A percentile compares a stretch with the other conserved stretches of the same genome.
Evolutionary conservation across 2,113 vertebrate genomes (phyloP).

Genomic region (Calyptommatus sinebrachiatus): DNA sequence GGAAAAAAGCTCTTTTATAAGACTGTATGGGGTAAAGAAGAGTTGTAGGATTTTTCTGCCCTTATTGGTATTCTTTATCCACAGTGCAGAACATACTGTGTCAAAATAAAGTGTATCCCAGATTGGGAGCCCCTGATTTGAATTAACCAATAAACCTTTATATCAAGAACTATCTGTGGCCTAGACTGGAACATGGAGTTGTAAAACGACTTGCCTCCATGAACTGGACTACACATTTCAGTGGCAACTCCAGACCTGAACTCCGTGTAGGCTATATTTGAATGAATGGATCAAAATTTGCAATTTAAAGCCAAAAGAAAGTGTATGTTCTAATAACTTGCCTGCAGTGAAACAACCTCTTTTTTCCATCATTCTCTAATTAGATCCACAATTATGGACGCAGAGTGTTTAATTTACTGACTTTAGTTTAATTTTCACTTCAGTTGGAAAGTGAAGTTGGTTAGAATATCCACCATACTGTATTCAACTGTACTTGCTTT

Average conservation of each 20-base stretch:
- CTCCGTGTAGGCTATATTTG: not conserved
- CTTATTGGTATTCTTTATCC: too few species aligned
- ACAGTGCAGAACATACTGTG: too few species aligned
- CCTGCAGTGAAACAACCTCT: not conserved
- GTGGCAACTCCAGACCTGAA: not conserved
- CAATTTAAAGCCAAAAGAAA: not conserved
- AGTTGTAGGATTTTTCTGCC: too few species aligned
- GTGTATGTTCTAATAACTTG: not conserved
- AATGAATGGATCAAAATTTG: not conserved
- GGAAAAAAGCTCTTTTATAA: not conserved
- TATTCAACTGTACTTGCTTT: not conserved
- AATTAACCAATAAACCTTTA: too few species aligned
- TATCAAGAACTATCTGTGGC: too few species aligned
- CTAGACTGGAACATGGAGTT: too few species aligned
- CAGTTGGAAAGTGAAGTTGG: not conserved
- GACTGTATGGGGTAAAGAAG: not conserved
- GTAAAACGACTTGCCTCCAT: too few species aligned
- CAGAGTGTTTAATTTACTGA: not conserved
- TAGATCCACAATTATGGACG: not conserved
- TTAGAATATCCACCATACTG: not conserved
- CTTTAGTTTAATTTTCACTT: not conserved
- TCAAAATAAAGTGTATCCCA: too few species aligned
- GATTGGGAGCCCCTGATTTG: too few species aligned
- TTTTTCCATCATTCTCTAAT: not conserved
- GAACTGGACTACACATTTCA: too few species aligned